Evolutionary conservation across 2,113 vertebrate genomes (phyloP).

Genomic region (Agapornis roseicollis): DNA sequence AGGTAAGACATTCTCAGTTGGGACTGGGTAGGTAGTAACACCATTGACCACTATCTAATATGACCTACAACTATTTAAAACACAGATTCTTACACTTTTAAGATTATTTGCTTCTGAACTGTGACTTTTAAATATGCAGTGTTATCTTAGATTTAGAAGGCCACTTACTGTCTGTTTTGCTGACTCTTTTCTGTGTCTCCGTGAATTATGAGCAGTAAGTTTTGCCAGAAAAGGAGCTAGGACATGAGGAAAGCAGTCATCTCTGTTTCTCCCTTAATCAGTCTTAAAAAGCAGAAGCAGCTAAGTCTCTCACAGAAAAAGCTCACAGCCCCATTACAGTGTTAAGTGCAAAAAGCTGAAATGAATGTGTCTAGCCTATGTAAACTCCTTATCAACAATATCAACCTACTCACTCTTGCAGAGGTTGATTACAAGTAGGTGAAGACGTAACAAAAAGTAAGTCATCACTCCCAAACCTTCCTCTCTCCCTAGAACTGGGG

Average conservation of each 20-base stretch:
- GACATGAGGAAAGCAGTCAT: not conserved
- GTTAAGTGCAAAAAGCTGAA: not conserved
- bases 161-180: not conserved
- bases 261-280: not conserved
- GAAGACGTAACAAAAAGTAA: not conserved
- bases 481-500: not conserved
- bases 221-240: not conserved
- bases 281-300: constrained; percentile 7
- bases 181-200: not conserved
- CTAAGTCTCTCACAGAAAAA: not conserved
- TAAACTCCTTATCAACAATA: not conserved
- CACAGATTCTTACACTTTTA: not conserved
- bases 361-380: not conserved
- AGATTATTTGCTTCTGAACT: not conserved
- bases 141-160: not conserved
- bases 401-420: not conserved
- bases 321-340: not conserved
- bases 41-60: not conserved
- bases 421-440: fast-evolving
- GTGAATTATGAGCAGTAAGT: not conserved
- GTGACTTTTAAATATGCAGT: not conserved
- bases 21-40: not conserved
- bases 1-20: not conserved
- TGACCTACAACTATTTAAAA: not conserved
- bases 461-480: not conserved